Evolutionary conservation across 2,797 vertebrate species (phyloP).

Genomic region (Novumbra hubbsi): DNA sequence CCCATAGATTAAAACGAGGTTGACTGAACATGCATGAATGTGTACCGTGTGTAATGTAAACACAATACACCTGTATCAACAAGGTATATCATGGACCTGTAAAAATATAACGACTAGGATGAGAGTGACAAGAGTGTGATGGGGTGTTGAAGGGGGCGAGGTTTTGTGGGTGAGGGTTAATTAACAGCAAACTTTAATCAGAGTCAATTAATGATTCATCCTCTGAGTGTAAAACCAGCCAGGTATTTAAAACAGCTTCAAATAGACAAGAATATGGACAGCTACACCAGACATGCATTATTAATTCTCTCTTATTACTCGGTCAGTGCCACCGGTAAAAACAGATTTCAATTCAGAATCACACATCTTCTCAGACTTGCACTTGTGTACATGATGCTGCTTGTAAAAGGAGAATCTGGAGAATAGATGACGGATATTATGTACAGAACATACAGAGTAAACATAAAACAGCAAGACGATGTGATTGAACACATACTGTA

Average conservation of each 20-base stretch:
- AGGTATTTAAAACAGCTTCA: constrained; percentile 61
- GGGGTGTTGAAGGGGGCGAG: constrained; percentile 39
- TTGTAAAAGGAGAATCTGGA: too few relatives aligned
- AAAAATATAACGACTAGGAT: not conserved
- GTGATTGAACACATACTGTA: too few relatives aligned
- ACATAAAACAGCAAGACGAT: too few relatives aligned
- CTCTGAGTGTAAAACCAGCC: constrained; percentile 52
- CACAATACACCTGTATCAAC: not conserved
- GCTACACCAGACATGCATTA: constrained; percentile 63
- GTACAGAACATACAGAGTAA: too few relatives aligned
- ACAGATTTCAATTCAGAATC: too few relatives aligned
- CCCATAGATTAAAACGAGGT: not conserved
- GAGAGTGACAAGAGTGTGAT: constrained; percentile 42
- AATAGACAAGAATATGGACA: constrained; percentile 37
- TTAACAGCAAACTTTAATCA: constrained; percentile 72
- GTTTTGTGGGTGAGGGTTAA: constrained; percentile 70
- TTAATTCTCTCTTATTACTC: constrained; percentile 52
- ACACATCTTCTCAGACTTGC: too few relatives aligned
- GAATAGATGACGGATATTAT: too few relatives aligned
- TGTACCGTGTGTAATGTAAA: not conserved
- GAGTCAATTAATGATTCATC: constrained; percentile 76
- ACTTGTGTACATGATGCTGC: too few relatives aligned
- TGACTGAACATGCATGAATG: not conserved
- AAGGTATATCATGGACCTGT: not conserved
- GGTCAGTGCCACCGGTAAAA: too few relatives aligned